These are phyloP conservation scores for Scomber scombrus DNA, from an alignment of 2,113 vertebrate species.

Conservation along the genomic window DNA sequence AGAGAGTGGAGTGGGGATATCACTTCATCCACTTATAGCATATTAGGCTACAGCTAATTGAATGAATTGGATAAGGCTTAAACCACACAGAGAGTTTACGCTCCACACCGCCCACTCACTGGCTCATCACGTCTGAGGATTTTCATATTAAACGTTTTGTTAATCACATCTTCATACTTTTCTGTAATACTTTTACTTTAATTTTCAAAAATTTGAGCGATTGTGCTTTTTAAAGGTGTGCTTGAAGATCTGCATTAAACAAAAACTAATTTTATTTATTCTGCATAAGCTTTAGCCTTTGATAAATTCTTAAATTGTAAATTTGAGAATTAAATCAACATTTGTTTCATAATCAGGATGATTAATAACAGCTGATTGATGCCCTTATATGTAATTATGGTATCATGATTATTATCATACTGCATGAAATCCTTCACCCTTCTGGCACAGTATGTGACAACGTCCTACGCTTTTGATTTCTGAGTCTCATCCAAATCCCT, in stretches of 20 bases:
- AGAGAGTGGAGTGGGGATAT: constrained; percentile 52
- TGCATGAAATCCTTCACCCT: constrained; percentile 27
- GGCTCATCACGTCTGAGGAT: constrained; percentile 14
- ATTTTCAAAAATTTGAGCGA: background rate
- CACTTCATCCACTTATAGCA: constrained; percentile 54
- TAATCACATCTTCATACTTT: background rate
- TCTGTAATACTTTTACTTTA: background rate
- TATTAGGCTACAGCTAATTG: constrained; percentile 65
- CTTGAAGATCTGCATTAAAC: background rate
- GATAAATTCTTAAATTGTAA: background rate
- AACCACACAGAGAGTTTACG: constrained; percentile 6
- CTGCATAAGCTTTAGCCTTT: background rate
- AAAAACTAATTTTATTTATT: background rate
- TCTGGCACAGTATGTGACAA: constrained; percentile 14
- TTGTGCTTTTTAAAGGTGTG: background rate
- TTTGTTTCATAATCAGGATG: constrained; percentile 24
- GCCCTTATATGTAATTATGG: constrained; percentile 20
- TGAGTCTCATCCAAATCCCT: constrained; percentile 25
- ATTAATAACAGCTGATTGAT: constrained; percentile 27
- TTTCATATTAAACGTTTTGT: constrained; percentile 26
- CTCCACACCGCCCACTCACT: constrained; percentile 28
- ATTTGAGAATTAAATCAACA: background rate
- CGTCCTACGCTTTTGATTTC: constrained; percentile 10
- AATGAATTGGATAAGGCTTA: constrained; percentile 55
- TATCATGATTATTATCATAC: constrained; percentile 6